Evolutionary conservation across 2,113 vertebrate genomes (phyloP).

Genomic region (Phaethornis superciliosus): DNA sequence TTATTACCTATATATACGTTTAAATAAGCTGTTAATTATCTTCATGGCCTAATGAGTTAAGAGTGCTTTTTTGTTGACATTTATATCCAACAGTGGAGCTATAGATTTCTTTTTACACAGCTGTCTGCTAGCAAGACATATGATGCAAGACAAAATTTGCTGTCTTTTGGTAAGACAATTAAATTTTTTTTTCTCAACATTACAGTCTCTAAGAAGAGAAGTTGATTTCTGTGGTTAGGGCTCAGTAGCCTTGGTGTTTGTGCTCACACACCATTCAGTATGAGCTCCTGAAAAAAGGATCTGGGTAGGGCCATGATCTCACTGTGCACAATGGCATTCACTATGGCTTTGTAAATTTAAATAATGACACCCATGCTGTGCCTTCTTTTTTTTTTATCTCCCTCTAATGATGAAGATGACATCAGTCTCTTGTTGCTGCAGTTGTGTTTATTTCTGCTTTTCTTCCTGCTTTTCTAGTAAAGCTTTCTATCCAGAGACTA

Average conservation of each 20-base stretch:
- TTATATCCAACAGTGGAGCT: background rate
- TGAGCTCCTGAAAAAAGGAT: background rate
- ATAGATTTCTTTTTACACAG: background rate
- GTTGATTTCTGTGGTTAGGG: background rate
- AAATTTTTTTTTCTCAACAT: background rate
- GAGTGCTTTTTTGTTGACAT: background rate
- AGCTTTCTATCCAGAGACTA: background rate
- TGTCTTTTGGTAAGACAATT: background rate
- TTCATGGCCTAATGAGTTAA: background rate
- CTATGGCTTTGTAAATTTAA: background rate
- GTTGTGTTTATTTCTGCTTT: background rate
- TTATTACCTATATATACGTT: background rate
- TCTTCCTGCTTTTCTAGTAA: background rate
- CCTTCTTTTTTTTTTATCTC: background rate
- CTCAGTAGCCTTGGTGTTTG: background rate
- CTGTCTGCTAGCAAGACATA: background rate
- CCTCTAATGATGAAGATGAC: background rate
- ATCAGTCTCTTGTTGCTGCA: background rate
- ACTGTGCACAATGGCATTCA: background rate
- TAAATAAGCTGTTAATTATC: background rate
- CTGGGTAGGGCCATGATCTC: constrained; percentile 24
- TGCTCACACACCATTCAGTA: background rate
- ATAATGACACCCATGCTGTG: background rate
- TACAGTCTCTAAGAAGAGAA: background rate
- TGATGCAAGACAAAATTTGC: background rate